These are phyloP conservation scores for Nesidiocoris tenuis DNA, from an alignment of 2,888 invertebrate species.

Conservation along the genomic window DNA sequence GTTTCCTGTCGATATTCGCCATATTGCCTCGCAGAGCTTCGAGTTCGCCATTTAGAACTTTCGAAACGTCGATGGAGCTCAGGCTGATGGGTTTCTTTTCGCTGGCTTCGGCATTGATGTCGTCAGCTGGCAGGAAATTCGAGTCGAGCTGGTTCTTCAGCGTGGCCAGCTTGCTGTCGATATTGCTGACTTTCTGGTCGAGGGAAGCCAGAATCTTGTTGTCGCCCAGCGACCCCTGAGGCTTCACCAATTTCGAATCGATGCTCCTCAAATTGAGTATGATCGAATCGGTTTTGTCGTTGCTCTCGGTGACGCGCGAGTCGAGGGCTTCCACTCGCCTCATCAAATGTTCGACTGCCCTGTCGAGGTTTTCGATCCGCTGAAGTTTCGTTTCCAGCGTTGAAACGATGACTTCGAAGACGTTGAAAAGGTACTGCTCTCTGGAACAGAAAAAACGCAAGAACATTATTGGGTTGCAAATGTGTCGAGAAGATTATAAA, in stretches of 20 bases:
- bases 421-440: constrained; percentile 83
- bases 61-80: constrained; percentile 79
- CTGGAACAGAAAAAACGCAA: constrained; percentile 65
- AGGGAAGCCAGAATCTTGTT: constrained; percentile 66
- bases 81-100: constrained; percentile 83
- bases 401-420: constrained; percentile 86
- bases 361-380: constrained; percentile 82
- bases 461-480: too few relatives aligned
- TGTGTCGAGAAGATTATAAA: too few relatives aligned
- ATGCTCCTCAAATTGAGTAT: constrained; percentile 73
- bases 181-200: constrained; percentile 80
- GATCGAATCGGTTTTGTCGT: constrained; percentile 79
- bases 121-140: constrained; percentile 76
- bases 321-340: constrained; percentile 79
- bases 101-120: constrained; percentile 82
- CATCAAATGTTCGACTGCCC: constrained; percentile 84
- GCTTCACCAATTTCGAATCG: constrained; percentile 69
- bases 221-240: constrained; percentile 51
- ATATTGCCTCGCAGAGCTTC: constrained; percentile 76
- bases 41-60: constrained; percentile 78
- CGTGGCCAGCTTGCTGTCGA: constrained; percentile 74
- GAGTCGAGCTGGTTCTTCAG: constrained; percentile 80
- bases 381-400: constrained; percentile 84
- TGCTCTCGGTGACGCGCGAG: constrained; percentile 77
- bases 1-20: constrained; percentile 62